These are phyloP conservation scores for Oreochromis spilurus DNA, from an alignment of 2,113 vertebrate genomes.

Conservation along the genomic window DNA sequence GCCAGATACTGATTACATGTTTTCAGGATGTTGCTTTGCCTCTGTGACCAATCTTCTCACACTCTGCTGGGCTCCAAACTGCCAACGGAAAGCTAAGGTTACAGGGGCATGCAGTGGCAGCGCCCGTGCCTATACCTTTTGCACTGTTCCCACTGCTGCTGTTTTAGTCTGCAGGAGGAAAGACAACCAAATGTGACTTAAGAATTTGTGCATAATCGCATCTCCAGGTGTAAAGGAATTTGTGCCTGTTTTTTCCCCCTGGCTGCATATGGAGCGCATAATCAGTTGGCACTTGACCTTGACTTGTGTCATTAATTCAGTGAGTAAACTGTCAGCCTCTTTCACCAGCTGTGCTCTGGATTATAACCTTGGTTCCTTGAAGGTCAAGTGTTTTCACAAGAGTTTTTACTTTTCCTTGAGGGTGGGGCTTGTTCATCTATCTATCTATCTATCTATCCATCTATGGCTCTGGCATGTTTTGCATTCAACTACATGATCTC, in stretches of 20 bases:
- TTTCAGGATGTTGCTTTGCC: conserved; percentile 64
- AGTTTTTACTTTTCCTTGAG: conserved; percentile 17
- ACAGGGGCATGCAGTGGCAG: neutral
- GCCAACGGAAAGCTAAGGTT: conserved; percentile 9
- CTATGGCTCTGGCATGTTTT: neutral
- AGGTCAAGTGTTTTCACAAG: conserved; percentile 48
- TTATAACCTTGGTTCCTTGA: conserved; percentile 49
- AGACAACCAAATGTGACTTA: conserved; percentile 31
- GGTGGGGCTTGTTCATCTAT: neutral
- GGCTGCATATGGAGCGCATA: conserved; percentile 51
- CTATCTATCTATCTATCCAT: neutral
- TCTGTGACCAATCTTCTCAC: conserved; percentile 64
- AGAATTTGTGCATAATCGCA: conserved; percentile 40
- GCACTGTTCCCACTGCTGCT: neutral
- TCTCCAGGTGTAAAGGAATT: conserved; percentile 58
- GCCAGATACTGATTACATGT: conserved; percentile 68
- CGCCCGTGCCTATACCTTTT: neutral
- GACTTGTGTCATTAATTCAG: conserved; percentile 70
- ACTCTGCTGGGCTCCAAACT: conserved; percentile 44
- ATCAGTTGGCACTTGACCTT: conserved; percentile 67
- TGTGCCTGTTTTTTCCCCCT: conserved; percentile 30
- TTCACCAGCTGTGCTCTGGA: conserved; percentile 64
- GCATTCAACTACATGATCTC: neutral
- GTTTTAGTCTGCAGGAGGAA: neutral
- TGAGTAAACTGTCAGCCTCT: conserved; percentile 57